Evolutionary conservation across 2,888 invertebrate species (phyloP), one percentile per base, ranked within the genome.

Genomic region (Drosophila neonasuta): DNA sequence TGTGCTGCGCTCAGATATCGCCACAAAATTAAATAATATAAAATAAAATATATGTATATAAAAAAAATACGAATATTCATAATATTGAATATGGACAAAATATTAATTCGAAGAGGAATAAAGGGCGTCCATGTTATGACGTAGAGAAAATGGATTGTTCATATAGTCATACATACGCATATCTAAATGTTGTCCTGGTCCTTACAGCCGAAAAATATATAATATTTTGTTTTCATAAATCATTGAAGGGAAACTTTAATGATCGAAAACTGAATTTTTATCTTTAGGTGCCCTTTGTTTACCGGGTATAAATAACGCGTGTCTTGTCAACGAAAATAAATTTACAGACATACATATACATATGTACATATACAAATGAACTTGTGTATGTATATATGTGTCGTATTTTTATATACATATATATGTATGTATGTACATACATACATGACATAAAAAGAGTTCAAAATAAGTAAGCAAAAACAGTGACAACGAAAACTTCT

Each of bases 271-370:
- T 39, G n/a, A 15, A 41, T 41, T 15, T 3, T 15, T 7, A 15
- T 15, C 8, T 15, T 13, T 7, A 24, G 24, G 13, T 7, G 36
- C 36, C 36, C 8, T 15, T 15, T 15, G 39, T 8, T 2, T 41
- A 15, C 39, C 39, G 39, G 39, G 39, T 41, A 41, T 41, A 41
- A 41, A 29, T 34, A 50, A 56, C 39, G 51, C 29, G 24, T 57
- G 56, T 61, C 55, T 32, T 48, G 49, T 41, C 63, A 65, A 57
- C 48, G 44, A 76, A 60, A 59, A 48, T 54, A 42, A 58, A 74
- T 62, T 56, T 57, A 50, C 71, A 64, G 48, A 61, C 36, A 68
- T 29, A 30, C 13, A 56, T 50, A 36, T 55, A 44, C 10, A 50
- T 2, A 45, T 20, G 49, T 15, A 20, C 39, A 17, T 17, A 17